A percentile compares a stretch with the other conserved stretches of the same genome.
Evolutionary conservation across 2,888 invertebrate genomes (phyloP).

Genomic region (Catotricha subobsoleta): DNA sequence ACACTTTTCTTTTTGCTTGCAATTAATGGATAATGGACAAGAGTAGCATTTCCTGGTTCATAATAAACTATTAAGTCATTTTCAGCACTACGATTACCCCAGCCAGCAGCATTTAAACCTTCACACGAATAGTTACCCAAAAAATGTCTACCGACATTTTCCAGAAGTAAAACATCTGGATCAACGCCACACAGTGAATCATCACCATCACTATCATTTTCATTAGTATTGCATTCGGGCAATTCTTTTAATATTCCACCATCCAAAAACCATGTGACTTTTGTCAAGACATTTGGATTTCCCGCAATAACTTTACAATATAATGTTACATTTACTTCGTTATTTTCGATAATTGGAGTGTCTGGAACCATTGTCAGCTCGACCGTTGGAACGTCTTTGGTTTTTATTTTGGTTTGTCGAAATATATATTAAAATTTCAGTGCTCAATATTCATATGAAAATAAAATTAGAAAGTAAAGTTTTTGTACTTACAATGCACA

Average conservation of each 20-base stretch:
- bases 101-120: slow-evolving; percentile 75
- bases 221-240: slow-evolving; percentile 45
- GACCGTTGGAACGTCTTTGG: slow-evolving; percentile 59
- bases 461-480: neutral
- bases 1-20: slow-evolving; percentile 71
- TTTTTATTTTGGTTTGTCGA: neutral
- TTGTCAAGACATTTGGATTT: slow-evolving; percentile 52
- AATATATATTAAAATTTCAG: neutral
- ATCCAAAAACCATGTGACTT: slow-evolving; percentile 76
- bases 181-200: slow-evolving; percentile 57
- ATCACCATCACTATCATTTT: slow-evolving; percentile 6
- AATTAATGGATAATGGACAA: slow-evolving; percentile 52
- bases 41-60: slow-evolving; percentile 66
- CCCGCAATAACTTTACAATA: slow-evolving; percentile 63
- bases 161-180: slow-evolving; percentile 66
- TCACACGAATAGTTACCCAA: slow-evolving; percentile 89
- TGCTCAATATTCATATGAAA: neutral
- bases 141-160: slow-evolving; percentile 72
- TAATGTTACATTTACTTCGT: slow-evolving; percentile 62
- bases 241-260: slow-evolving; percentile 67
- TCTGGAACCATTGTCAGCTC: slow-evolving; percentile 57
- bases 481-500: slow-evolving; percentile 55
- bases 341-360: slow-evolving; percentile 58
- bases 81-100: slow-evolving; percentile 63
- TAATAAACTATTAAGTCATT: slow-evolving; percentile 54